These are phyloP conservation scores for Cylindroiulus punctatus DNA, from an alignment of 2,888 invertebrate species.

Conservation along the genomic window DNA sequence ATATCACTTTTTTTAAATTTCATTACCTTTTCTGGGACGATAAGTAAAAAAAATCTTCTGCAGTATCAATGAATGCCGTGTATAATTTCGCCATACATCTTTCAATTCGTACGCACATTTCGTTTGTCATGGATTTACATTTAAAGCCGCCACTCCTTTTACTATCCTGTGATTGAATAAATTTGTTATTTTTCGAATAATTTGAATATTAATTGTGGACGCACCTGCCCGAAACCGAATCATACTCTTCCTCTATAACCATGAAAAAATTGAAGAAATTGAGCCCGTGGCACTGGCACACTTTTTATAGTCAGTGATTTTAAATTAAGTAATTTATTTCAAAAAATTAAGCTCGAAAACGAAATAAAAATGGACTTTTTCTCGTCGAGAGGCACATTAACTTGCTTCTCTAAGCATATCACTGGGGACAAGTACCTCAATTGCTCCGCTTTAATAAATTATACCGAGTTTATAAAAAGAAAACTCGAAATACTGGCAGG, in stretches of 20 bases:
- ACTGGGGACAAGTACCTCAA: not conserved
- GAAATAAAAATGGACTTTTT: not conserved
- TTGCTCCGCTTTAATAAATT: not conserved
- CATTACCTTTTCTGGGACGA: constrained; percentile 18
- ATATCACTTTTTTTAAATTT: not conserved
- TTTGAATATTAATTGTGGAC: constrained; percentile 1
- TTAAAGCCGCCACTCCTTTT: constrained; percentile 9
- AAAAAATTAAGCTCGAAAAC: not conserved
- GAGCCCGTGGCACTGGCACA: constrained; percentile 1
- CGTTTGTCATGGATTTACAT: not conserved
- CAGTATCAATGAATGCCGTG: not conserved
- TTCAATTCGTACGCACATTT: not conserved
- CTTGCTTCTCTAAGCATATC: not conserved
- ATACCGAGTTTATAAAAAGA: not conserved
- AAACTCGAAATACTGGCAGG: not conserved
- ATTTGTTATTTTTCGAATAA: not conserved
- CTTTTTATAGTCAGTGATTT: not conserved
- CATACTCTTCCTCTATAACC: not conserved
- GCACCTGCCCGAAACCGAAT: not conserved
- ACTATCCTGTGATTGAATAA: not conserved
- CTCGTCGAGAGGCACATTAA: not conserved
- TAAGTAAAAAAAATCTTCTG: not conserved
- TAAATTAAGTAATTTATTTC: not conserved
- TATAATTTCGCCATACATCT: constrained; percentile 1
- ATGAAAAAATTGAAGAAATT: not conserved